Conservation (phyloP, 1,140 invertebrate genomes). For the Cydia strobilella region DNA sequence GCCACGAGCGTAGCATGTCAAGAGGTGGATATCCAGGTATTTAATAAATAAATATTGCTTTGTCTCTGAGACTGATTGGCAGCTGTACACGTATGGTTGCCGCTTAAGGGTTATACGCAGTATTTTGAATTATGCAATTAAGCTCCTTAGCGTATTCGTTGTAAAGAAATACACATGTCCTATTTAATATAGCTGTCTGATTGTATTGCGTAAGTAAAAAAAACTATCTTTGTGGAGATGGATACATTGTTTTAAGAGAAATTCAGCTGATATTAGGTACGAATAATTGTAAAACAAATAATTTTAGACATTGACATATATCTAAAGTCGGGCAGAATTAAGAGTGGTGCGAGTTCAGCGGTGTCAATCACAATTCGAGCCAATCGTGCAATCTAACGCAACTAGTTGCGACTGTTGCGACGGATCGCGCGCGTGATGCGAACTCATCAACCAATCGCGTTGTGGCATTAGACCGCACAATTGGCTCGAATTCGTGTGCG, state of each 20-base stretch:
- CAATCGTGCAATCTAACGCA: too few relatives aligned
- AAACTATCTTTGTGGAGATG: background rate
- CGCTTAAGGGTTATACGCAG: constrained; percentile 9
- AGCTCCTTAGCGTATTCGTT: background rate
- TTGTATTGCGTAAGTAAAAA: background rate
- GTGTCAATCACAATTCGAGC: too few relatives aligned
- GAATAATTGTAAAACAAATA: too few relatives aligned
- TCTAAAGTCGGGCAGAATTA: too few relatives aligned
- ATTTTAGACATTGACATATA: too few relatives aligned
- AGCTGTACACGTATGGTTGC: background rate
- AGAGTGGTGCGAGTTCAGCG: too few relatives aligned
- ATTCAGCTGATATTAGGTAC: background rate
- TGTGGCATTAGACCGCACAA: too few relatives aligned
- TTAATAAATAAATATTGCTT: constrained; percentile 27
- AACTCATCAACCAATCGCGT: too few relatives aligned
- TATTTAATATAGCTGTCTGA: background rate
- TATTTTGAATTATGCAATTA: background rate
- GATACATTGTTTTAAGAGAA: background rate
- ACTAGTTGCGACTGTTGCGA: too few relatives aligned
- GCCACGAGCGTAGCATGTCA: too few relatives aligned
- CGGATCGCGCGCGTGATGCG: too few relatives aligned
- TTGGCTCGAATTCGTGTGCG: too few relatives aligned
- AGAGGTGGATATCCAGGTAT: background rate
- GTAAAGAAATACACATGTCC: background rate
- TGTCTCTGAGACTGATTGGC: constrained; percentile 32